Conservation (phyloP, 2,113 vertebrate species). For the Ariopsis seemanni region DNA sequence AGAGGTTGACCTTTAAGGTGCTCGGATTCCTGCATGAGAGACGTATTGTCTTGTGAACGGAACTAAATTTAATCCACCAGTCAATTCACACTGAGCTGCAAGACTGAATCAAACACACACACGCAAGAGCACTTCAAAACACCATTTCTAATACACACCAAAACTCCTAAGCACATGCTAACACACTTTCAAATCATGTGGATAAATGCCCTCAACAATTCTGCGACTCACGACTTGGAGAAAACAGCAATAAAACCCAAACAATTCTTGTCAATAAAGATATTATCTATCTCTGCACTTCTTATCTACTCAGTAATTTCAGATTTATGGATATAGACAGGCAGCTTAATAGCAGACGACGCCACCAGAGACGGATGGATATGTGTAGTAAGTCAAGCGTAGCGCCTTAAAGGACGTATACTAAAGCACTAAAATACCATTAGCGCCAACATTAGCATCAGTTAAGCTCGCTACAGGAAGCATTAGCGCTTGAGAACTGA, state of each 20-base stretch:
- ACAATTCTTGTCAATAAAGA: constrained; percentile 34
- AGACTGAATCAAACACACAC: neutral
- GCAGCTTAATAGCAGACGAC: constrained; percentile 49
- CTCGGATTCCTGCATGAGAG: neutral
- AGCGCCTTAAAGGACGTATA: constrained; percentile 31
- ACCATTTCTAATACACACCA: neutral
- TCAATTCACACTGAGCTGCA: neutral
- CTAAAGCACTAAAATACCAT: constrained; percentile 37
- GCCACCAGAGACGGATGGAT: constrained; percentile 31
- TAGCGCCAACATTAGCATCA: constrained; percentile 44
- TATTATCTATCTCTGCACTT: constrained; percentile 33
- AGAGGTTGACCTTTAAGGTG: too few species aligned
- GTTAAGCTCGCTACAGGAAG: constrained; percentile 31
- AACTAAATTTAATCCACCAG: neutral
- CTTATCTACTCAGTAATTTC: constrained; percentile 38
- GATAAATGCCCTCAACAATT: neutral
- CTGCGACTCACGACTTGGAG: neutral
- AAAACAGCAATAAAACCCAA: constrained; percentile 25
- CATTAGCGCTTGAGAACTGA: constrained; percentile 38
- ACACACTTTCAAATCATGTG: neutral
- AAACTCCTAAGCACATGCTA: neutral
- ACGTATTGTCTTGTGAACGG: neutral
- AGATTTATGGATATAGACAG: constrained; percentile 47
- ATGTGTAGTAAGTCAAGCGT: constrained; percentile 46
- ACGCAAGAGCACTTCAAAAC: neutral